A percentile compares a stretch with the other conserved stretches of the same genome.
Conservation (phyloP, 2,797 vertebrate genomes). For the Alosa sapidissima region DNA sequence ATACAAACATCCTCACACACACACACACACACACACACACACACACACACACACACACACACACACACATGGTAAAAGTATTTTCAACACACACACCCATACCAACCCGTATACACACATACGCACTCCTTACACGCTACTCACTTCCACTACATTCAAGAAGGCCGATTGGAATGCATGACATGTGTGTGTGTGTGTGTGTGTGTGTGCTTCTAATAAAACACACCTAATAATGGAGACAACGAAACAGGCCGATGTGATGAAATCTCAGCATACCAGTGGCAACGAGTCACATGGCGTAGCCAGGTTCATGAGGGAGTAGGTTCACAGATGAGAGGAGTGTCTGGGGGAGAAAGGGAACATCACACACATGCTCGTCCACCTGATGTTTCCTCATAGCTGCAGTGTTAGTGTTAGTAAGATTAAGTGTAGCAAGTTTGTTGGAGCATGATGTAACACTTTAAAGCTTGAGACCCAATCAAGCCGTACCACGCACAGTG, state of each 20-base stretch:
- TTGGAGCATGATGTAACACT: no score
- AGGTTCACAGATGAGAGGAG: background rate
- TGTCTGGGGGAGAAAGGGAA: no score
- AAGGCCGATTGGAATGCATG: background rate
- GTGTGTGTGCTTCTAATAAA: background rate
- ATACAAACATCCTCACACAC: no score
- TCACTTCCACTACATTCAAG: background rate
- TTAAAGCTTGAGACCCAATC: no score
- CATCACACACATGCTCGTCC: no score
- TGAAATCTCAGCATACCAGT: conserved; percentile 5
- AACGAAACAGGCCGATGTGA: background rate
- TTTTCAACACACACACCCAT: no score
- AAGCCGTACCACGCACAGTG: no score
- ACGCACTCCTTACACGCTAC: background rate
- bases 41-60: background rate
- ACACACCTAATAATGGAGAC: background rate
- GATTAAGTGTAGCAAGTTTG: no score
- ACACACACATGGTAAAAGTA: background rate
- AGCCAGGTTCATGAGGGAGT: background rate
- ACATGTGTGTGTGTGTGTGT: background rate
- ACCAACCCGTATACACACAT: background rate
- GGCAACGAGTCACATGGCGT: background rate
- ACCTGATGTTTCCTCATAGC: no score
- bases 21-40: no score
- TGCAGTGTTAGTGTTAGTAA: no score